phyloP scores from a whole-genome alignment of 1,140 invertebrate species.

The Brachionus sp. region DNA sequence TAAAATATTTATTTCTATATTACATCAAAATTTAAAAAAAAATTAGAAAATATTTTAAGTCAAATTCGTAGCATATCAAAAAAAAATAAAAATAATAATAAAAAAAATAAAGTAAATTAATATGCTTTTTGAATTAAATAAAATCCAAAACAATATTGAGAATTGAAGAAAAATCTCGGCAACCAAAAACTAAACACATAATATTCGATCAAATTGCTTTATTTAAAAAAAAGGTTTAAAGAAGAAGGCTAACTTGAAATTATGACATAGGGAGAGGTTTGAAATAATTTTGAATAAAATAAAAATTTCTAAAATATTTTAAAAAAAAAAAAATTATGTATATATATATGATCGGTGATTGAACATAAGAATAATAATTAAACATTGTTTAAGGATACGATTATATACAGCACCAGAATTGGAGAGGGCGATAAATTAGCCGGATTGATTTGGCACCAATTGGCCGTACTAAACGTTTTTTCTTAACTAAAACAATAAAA shows the following conservation, averaged over 20 bases:
- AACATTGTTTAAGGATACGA: not conserved
- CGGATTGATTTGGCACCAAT: not conserved
- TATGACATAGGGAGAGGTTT: not conserved
- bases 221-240: not conserved
- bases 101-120: not conserved
- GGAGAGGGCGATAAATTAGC: not conserved
- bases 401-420: not conserved
- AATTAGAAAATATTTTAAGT: not conserved
- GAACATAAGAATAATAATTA: not conserved
- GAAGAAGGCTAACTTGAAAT: not conserved
- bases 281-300: not conserved
- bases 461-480: not conserved
- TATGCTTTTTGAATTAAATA: not conserved
- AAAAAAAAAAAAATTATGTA: no score
- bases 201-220: not conserved
- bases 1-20: not conserved
- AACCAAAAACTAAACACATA: no score
- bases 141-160: not conserved
- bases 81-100: not conserved
- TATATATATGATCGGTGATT: not conserved
- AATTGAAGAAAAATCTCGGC: no score
- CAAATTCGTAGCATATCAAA: not conserved
- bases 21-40: not conserved
- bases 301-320: not conserved
- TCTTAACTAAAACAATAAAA: not conserved